A percentile compares a stretch with the other conserved stretches of the same genome.
These are phyloP conservation scores for Peromyscus polionotus DNA, from an alignment of 2,113 vertebrate genomes.

Conservation along the genomic window DNA sequence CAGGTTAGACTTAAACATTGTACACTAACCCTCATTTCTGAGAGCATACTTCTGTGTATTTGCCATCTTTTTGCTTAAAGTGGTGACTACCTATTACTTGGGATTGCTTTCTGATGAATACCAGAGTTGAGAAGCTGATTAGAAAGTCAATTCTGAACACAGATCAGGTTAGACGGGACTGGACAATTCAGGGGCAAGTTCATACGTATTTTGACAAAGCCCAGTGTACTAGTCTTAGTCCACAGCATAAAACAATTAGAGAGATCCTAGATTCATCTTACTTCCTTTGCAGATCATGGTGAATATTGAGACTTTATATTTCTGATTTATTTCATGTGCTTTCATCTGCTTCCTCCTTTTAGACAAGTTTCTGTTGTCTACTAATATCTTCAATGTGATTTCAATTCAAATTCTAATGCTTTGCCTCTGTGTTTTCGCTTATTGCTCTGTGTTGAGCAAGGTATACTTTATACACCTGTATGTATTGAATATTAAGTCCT, in stretches of 20 bases:
- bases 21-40: not conserved
- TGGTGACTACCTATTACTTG: not conserved
- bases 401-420: not conserved
- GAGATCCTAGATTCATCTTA: not conserved
- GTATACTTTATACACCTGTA: not conserved
- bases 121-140: slow-evolving; percentile 14
- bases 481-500: not conserved
- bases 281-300: not conserved
- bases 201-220: not conserved
- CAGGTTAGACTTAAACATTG: not conserved
- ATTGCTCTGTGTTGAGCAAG: not conserved
- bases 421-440: slow-evolving; percentile 33
- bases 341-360: not conserved
- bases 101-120: not conserved
- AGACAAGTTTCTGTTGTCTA: not conserved
- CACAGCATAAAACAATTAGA: not conserved
- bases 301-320: not conserved
- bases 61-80: not conserved
- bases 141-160: not conserved
- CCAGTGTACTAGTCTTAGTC: not conserved
- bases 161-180: not conserved
- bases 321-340: slow-evolving; percentile 2
- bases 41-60: not conserved
- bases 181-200: not conserved
- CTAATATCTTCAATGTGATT: not conserved